A percentile compares a stretch with the other conserved stretches of the same genome.
These are phyloP conservation scores for Dasypus novemcinctus DNA, from an alignment of 2,113 vertebrate genomes.

Conservation along the genomic window DNA sequence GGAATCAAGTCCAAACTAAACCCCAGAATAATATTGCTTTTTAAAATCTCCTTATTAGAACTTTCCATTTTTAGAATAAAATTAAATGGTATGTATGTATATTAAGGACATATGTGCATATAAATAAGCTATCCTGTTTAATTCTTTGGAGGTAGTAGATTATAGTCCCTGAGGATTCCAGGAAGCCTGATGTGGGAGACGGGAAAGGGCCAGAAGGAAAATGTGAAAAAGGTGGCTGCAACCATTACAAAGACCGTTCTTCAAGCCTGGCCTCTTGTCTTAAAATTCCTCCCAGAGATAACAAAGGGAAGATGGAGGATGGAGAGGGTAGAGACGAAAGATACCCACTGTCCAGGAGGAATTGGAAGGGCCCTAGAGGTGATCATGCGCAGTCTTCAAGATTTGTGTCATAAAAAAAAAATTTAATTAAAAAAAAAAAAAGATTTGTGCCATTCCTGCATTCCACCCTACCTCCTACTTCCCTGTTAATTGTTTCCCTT, in stretches of 20 bases:
- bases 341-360: not conserved
- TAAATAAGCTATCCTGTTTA: not conserved
- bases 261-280: not conserved
- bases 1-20: not conserved
- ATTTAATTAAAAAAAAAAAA: too few species aligned
- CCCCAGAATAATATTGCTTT: not conserved
- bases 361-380: not conserved
- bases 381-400: not conserved
- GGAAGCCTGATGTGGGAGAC: not conserved
- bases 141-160: not conserved
- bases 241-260: not conserved
- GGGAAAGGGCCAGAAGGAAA: not conserved
- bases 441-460: not conserved
- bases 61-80: slow-evolving; percentile 23
- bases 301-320: not conserved
- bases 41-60: not conserved
- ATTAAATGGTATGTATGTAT: not conserved
- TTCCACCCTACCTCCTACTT: not conserved
- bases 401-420: not conserved
- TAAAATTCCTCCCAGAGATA: not conserved
- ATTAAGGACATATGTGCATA: not conserved
- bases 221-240: not conserved
- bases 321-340: not conserved
- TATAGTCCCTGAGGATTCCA: not conserved
- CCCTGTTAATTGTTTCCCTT: not conserved